A percentile compares a stretch with the other conserved stretches of the same genome.
These are phyloP conservation scores for Drosophila funebris DNA, from an alignment of 1,140 invertebrate genomes.

Conservation along the genomic window DNA sequence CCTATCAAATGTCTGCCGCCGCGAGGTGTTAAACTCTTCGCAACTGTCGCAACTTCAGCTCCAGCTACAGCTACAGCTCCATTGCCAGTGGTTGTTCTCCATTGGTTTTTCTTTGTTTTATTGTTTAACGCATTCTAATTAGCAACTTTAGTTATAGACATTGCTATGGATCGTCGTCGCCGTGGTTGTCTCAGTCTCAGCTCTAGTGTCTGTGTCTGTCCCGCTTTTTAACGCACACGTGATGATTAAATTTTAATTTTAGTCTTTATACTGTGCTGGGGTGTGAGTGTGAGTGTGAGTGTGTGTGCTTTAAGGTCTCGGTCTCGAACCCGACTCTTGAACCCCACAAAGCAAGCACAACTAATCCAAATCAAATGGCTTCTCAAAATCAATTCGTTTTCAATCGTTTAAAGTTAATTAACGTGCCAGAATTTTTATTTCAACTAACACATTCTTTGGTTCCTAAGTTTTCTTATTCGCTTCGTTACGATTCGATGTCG, in stretches of 20 bases:
- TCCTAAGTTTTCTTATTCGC: slow-evolving; percentile 28
- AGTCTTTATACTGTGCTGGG: slow-evolving; percentile 40
- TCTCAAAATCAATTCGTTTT: slow-evolving; percentile 79
- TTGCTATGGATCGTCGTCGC: slow-evolving; percentile 6
- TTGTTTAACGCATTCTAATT: slow-evolving; percentile 82
- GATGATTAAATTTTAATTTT: slow-evolving; percentile 82
- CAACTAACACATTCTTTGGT: slow-evolving; percentile 62
- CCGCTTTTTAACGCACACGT: slow-evolving; percentile 75
- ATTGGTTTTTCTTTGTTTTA: slow-evolving; percentile 67
- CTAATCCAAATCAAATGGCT: slow-evolving; percentile 82
- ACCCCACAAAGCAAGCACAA: slow-evolving; percentile 62
- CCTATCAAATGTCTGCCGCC: slow-evolving; percentile 61
- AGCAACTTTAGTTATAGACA: slow-evolving; percentile 67
- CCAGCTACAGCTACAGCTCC: not conserved
- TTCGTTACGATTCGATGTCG: slow-evolving; percentile 33
- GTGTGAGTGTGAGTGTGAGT: slow-evolving; percentile 1
- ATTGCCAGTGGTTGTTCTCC: not conserved
- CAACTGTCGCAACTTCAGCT: slow-evolving; percentile 48
- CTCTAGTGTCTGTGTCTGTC: slow-evolving; percentile 23
- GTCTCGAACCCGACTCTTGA: slow-evolving; percentile 32
- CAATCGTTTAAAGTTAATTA: slow-evolving; percentile 83
- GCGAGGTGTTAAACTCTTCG: slow-evolving; percentile 73
- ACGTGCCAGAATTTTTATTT: slow-evolving; percentile 75
- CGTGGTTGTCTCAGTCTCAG: not conserved
- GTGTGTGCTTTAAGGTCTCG: slow-evolving; percentile 22